Evolutionary conservation across 1,140 invertebrate species (phyloP), one percentile per base, ranked within the genome.

Genomic region (Cotesia glomerata): DNA sequence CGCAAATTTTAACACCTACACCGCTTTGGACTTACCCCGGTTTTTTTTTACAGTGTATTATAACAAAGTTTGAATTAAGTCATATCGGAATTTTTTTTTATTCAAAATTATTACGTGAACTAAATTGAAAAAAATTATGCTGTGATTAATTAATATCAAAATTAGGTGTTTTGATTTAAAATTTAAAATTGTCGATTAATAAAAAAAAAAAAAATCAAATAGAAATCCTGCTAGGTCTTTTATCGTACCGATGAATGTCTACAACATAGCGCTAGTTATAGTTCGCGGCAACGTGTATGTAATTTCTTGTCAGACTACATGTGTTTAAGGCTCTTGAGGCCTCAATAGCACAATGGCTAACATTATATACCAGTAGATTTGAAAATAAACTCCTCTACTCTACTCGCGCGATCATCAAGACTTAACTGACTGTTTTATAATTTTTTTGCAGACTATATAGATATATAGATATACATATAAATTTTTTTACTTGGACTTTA

Each of bases 301-400:
- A 26, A 77, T 79, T 75, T 79, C 79, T 74, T 74, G 78, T 77
- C 76, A 78, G 76, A 77, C 76, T 52, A 69, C 74, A 76, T 74
- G 80, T 79, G 75, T 80, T 78, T 74, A 68, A 26, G 62, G 49
- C 18, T 26, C 39, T 52, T 63, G 35, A 54, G 58, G 56, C n/a
- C 72, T 70, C 72, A 26, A 63, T 75, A 74, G 77, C 70, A 82
- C 77, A 82, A 81, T 81, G 80, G 63, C 75, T 76, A 77, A 84
- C 77, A 80, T 82, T 82, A 81, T 81, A 76, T 75, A 75, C 71
- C 71, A 75, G 39, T 69, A 71, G 76, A 75, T 72, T 74, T 73
- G 76, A 76, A 52, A 76, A 72, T 75, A 75, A 75, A 74, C 75
- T 77, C 74, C 52, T 78, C 71, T 75, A 75, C 73, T 73, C 74